These are phyloP conservation scores for Hexactinellida sp. DNA, from an alignment of 37 sponge, comb jelly and placozoan species.

Conservation along the genomic window DNA sequence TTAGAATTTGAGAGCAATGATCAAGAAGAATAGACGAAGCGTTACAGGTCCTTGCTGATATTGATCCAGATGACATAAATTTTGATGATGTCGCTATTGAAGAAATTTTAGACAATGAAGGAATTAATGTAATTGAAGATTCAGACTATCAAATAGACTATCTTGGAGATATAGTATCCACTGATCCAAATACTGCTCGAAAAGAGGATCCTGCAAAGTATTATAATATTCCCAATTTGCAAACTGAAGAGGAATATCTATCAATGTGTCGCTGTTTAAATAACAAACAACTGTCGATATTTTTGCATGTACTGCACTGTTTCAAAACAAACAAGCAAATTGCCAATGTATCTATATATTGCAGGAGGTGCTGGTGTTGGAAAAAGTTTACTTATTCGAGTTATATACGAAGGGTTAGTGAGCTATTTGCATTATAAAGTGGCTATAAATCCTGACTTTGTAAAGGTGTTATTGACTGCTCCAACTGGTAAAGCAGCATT, in stretches of 20 bases:
- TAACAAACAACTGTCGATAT: background rate
- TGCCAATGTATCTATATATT: slow-evolving; percentile 22
- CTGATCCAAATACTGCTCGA: background rate
- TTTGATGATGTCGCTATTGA: background rate
- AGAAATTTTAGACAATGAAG: background rate
- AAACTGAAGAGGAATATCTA: too few relatives aligned
- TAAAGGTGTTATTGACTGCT: slow-evolving; percentile 28
- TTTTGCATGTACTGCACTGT: too few relatives aligned
- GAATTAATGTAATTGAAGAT: background rate
- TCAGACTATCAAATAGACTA: background rate
- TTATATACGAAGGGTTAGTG: slow-evolving; percentile 23
- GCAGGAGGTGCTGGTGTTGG: slow-evolving; percentile 45
- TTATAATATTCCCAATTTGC: background rate
- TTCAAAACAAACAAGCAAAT: too few relatives aligned
- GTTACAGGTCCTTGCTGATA: background rate
- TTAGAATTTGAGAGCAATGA: background rate
- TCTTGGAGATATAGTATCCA: background rate
- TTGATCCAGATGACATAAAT: background rate
- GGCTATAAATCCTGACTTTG: slow-evolving; percentile 18
- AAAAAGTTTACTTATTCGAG: slow-evolving; percentile 28
- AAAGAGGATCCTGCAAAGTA: background rate
- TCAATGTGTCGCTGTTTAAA: background rate
- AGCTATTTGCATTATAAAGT: background rate
- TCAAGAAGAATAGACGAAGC: background rate
- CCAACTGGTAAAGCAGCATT: slow-evolving; percentile 37